Base-by-base conservation (phyloP, 2,888 invertebrate species). In the Epirrhoe tristata region DNA sequence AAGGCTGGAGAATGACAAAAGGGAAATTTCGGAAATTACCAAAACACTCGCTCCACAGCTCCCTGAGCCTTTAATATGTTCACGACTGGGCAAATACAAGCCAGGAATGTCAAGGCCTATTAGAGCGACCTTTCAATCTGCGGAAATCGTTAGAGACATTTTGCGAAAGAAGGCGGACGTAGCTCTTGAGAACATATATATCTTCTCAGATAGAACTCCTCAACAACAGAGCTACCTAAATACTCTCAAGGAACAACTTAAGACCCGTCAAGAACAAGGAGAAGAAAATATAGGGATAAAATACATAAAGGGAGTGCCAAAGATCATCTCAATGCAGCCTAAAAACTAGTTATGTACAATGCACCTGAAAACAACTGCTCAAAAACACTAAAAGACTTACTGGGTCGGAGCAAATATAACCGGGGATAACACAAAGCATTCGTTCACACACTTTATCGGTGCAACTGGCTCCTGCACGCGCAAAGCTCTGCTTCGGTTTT, bases 261-360 rank as follows among this genome's bases (percentile, higher is more conserved):
- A 31, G 8, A 1, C 0, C 12, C 31, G 52, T 0, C 17, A 12
- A 3, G 17, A 16, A 3, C 7, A 31, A 4, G 55, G 55, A 8
- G 55, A 55, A 16, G 31, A 17, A 16, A 55, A 55, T 17, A 12
- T 55, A n/a, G n/a, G n/a, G n/a, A n/a, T n/a, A n/a, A n/a, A n/a
- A n/a, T n/a, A n/a, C n/a, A n/a, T n/a, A n/a, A n/a, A n/a, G n/a
- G n/a, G n/a, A n/a, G n/a, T n/a, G n/a, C n/a, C n/a, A n/a, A n/a
- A n/a, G n/a, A n/a, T n/a, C n/a, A n/a, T n/a, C n/a, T n/a, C n/a
- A n/a, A n/a, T n/a, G n/a, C n/a, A n/a, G n/a, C n/a, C n/a, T n/a
- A n/a, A n/a, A n/a, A n/a, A n/a, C n/a, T n/a, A n/a, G n/a, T n/a
- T n/a, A n/a, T n/a, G n/a, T n/a, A n/a, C n/a, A n/a, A n/a, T n/a